Conservation (phyloP, 1,140 invertebrate genomes). For the Hylaeus volcanicus region DNA sequence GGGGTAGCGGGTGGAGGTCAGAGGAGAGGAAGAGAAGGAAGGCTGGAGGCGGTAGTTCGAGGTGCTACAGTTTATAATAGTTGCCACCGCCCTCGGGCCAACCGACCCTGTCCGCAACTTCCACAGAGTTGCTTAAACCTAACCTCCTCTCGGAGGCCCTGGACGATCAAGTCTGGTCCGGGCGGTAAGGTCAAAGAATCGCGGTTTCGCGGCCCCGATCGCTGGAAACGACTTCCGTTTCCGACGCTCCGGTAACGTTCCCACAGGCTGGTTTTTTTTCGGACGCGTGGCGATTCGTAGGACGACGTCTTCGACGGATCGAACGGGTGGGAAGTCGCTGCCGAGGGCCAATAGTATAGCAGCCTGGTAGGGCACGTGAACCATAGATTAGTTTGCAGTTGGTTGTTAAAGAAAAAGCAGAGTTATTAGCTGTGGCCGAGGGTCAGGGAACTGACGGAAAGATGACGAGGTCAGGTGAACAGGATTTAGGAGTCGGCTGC, state of each 20-base stretch:
- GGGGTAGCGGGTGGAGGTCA: constrained; percentile 34
- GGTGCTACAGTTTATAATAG: constrained; percentile 82
- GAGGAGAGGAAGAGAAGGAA: constrained; percentile 66
- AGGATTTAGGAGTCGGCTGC: neutral
- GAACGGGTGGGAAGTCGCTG: neutral
- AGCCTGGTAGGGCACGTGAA: constrained; percentile 49
- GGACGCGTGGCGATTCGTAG: neutral
- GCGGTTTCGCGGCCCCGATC: constrained; percentile 17
- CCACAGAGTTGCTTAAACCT: constrained; percentile 81
- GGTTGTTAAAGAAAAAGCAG: constrained; percentile 69
- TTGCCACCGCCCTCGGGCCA: constrained; percentile 78
- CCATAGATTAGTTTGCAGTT: constrained; percentile 72
- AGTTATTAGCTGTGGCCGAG: constrained; percentile 70
- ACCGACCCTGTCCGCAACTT: constrained; percentile 78
- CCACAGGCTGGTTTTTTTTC: neutral
- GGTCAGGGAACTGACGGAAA: constrained; percentile 56
- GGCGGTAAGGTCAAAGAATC: constrained; percentile 48
- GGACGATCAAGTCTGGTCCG: constrained; percentile 71
- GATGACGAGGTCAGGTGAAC: constrained; percentile 61
- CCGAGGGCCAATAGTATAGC: constrained; percentile 63
- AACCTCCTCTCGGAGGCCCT: constrained; percentile 66
- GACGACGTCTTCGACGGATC: neutral
- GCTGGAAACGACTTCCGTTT: neutral
- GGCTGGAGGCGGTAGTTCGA: constrained; percentile 79
- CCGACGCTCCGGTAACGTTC: too few relatives aligned